Percentiles rank a stretch among this genome's conserved stretches.
Conservation (phyloP, 2,113 vertebrate genomes). For the Thermophis baileyi region DNA sequence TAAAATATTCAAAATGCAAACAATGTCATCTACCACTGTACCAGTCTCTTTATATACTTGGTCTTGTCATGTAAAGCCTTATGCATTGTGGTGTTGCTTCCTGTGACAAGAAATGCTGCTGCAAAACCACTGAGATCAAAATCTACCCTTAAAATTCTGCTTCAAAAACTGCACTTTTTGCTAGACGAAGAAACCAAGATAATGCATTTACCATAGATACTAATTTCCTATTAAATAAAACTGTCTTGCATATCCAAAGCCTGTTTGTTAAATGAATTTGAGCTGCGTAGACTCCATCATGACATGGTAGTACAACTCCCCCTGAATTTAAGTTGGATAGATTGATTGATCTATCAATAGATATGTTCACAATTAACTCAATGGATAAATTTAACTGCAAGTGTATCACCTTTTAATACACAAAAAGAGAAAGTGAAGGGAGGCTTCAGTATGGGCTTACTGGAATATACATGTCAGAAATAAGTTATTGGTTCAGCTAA, state of each 20-base stretch:
- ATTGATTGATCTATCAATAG: neutral
- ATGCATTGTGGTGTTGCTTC: neutral
- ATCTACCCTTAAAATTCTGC: neutral
- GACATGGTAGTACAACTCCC: neutral
- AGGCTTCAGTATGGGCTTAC: neutral
- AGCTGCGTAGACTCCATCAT: neutral
- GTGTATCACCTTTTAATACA: neutral
- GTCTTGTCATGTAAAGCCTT: conserved; percentile 19
- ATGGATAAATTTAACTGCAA: neutral
- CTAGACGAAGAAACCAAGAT: neutral
- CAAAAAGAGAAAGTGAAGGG: neutral
- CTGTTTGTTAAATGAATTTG: neutral
- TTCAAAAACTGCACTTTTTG: conserved; percentile 18
- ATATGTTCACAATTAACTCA: neutral
- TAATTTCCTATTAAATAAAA: conserved; percentile 36
- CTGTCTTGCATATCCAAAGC: conserved; percentile 39
- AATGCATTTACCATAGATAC: conserved; percentile 20
- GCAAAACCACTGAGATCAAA: conserved; percentile 13
- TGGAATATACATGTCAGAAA: neutral
- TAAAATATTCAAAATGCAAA: neutral
- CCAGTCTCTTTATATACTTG: neutral
- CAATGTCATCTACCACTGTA: neutral
- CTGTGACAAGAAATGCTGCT: conserved; percentile 36
- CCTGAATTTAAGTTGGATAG: neutral
- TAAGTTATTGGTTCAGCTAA: neutral